Evolutionary conservation across 2,113 vertebrate species (phyloP), one percentile per base, ranked within the genome.

Genomic region (Rhea americana): DNA sequence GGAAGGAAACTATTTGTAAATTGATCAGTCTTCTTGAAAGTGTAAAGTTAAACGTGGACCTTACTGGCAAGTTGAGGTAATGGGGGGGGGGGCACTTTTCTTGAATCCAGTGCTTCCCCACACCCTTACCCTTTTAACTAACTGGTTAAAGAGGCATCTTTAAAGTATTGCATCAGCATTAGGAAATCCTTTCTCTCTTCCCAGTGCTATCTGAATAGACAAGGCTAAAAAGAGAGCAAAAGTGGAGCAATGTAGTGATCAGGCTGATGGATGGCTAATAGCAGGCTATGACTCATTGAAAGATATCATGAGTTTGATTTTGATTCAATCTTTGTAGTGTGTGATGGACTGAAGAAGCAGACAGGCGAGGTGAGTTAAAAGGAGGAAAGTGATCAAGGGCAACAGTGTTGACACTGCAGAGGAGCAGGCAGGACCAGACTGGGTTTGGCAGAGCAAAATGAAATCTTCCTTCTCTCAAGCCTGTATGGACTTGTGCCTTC

Each of bases 101-200:
- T 2, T 1, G 35, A 51, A 75, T 1, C 28, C 55, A 56, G 87
- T 30, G 51, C 71, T 67, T 37, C 28, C 53, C 9, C 1, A 0
- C 48, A 16, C 25, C 87, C 30, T 58, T 51, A 37, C 18, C 1
- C 17, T 13, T 59, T 78, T 39, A 73, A 41, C 4, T 41, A 24
- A 65, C 45, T 14, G 11, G 13, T 61, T 74, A 56, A 0, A 45
- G 56, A 70, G 43, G 7, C 2, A 2, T 45, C 58, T 32, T 72
- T 28, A 39, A 66, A 78, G 55, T 35, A 5, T 2, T 20, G 39
- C 8, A 10, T 45, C 30, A 28, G 8, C 45, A 2, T 3, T 19
- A 55, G 32, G 51, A 76, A 37, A 25, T 43, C 24, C 21, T 61
- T 85, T 25, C 50, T 78, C 32, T 74, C 50, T 55, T 15, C 35